Percentiles rank a stretch among this genome's conserved stretches.
These are phyloP conservation scores for Mizuhopecten yessoensis DNA, from an alignment of 1,140 invertebrate species.

Conservation along the genomic window DNA sequence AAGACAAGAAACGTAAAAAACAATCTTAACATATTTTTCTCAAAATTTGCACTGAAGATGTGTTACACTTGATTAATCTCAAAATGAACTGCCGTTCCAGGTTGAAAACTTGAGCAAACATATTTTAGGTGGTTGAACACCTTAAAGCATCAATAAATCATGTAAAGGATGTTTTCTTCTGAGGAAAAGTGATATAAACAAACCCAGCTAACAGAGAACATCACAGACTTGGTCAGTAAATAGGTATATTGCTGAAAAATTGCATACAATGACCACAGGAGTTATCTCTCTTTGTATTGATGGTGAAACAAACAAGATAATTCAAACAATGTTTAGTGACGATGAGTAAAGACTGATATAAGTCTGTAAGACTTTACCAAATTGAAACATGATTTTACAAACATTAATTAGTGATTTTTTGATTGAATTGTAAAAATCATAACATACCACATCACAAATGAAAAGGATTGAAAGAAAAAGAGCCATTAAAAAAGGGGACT, in stretches of 20 bases:
- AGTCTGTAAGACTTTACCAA: neutral
- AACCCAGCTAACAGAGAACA: neutral
- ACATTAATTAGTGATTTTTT: neutral
- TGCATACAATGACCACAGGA: neutral
- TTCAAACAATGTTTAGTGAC: neutral
- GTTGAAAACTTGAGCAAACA: neutral
- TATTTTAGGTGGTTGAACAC: neutral
- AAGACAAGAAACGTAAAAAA: too few relatives aligned
- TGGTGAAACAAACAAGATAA: neutral
- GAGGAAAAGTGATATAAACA: neutral
- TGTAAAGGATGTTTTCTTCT: neutral
- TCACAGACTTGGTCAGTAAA: neutral
- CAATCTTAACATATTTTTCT: too few relatives aligned
- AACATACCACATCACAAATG: too few relatives aligned
- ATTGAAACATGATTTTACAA: neutral
- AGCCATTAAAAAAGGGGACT: too few relatives aligned
- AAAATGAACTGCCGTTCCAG: neutral
- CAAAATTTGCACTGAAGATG: neutral
- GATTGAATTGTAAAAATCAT: neutral
- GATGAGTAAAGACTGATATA: neutral
- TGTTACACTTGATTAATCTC: too few relatives aligned
- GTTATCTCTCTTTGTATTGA: neutral
- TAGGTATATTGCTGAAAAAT: slow-evolving; percentile 1
- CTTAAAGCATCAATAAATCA: neutral
- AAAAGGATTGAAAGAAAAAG: too few relatives aligned